phyloP scores from a whole-genome alignment of 2,797 vertebrate genomes.

The Cynopterus sphinx region DNA sequence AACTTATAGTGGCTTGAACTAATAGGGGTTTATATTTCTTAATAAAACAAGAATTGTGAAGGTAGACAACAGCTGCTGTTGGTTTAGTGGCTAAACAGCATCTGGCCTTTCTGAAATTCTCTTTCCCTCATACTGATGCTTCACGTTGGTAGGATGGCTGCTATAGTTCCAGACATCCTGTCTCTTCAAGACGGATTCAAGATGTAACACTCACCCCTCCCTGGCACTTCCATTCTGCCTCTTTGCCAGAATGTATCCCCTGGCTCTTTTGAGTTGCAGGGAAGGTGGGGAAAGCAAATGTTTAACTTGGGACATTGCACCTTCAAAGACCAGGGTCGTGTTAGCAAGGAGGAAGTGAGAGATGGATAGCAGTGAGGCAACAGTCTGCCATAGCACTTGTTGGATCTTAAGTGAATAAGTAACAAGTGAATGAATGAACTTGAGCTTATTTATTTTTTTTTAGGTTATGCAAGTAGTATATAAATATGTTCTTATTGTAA shows the following conservation, averaged over 20 bases:
- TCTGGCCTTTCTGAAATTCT: not conserved
- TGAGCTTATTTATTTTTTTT: not conserved
- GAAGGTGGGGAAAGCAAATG: not conserved
- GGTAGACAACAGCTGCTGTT: not conserved
- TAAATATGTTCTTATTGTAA: not conserved
- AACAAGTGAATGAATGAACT: not conserved
- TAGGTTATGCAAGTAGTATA: not conserved
- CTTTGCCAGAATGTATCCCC: not conserved
- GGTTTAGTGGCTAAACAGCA: not conserved
- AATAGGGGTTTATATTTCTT: constrained; percentile 44
- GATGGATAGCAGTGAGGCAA: not conserved
- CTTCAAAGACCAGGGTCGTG: not conserved
- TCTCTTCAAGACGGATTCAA: not conserved
- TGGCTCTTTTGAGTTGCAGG: not conserved
- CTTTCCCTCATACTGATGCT: not conserved
- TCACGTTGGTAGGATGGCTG: not conserved
- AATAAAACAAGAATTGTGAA: constrained; percentile 28
- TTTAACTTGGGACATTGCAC: not conserved
- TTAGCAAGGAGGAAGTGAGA: not conserved
- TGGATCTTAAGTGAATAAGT: not conserved
- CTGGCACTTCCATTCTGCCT: not conserved
- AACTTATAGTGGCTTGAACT: not conserved
- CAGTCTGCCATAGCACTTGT: not conserved
- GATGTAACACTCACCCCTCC: not conserved
- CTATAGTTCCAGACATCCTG: not conserved